phyloP scores from a whole-genome alignment of 2,113 vertebrate species.

The Sarotherodon lohbergeri region DNA sequence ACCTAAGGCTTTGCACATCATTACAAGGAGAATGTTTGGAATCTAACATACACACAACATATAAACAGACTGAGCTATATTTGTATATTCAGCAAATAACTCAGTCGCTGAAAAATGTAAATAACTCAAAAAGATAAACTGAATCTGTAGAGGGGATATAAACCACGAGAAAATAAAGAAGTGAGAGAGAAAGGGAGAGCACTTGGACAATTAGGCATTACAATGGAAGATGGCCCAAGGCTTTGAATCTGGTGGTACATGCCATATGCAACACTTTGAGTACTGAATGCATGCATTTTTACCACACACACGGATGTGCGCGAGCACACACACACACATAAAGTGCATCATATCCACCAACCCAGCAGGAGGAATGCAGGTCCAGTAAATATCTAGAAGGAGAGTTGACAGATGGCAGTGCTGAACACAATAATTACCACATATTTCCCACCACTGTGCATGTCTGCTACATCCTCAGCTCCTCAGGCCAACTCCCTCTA shows the following conservation, averaged over 20 bases:
- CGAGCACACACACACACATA: not conserved
- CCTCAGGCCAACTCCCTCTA: conserved; percentile 42
- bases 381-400: conserved; percentile 68
- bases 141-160: conserved; percentile 38
- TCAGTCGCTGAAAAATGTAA: conserved; percentile 64
- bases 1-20: conserved; percentile 36
- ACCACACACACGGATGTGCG: not conserved
- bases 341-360: conserved; percentile 54
- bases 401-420: conserved; percentile 69
- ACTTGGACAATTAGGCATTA: conserved; percentile 35
- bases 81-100: conserved; percentile 63
- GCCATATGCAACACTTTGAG: conserved; percentile 29
- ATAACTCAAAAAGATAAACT: conserved; percentile 58
- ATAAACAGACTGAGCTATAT: conserved; percentile 62
- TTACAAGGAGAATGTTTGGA: conserved; percentile 46
- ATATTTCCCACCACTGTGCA: conserved; percentile 69
- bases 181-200: not conserved
- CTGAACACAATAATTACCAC: conserved; percentile 75
- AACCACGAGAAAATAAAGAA: conserved; percentile 33
- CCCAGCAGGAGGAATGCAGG: conserved; percentile 58
- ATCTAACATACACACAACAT: conserved; percentile 57
- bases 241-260: conserved; percentile 17
- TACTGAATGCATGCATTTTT: conserved; percentile 18
- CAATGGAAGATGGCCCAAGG: conserved; percentile 48
- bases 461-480: conserved; percentile 60